Conservation (phyloP, 2,888 invertebrate genomes). For the Fragum whitleyi region DNA sequence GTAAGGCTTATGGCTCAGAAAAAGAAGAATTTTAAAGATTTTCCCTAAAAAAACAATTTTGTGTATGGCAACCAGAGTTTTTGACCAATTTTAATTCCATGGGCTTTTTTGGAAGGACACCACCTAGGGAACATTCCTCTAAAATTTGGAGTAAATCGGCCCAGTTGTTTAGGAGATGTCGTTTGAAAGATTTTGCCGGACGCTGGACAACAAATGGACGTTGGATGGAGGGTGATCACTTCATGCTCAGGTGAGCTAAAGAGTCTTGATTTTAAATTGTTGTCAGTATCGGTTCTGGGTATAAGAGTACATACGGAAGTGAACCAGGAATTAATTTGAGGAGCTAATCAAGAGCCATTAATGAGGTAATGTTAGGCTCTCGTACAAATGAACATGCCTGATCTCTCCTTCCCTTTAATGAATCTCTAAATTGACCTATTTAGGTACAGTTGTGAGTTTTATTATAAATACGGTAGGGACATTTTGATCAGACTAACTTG, state of each 20-base stretch:
- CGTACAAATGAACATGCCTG: not conserved
- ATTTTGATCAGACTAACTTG: too few species aligned
- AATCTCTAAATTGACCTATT: not conserved
- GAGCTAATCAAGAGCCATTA: not conserved
- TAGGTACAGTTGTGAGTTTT: not conserved
- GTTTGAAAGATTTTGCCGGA: not conserved
- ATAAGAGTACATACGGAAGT: not conserved
- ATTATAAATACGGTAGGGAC: too few species aligned
- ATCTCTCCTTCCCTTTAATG: not conserved
- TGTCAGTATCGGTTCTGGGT: too few species aligned
- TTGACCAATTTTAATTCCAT: too few species aligned
- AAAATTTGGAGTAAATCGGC: too few species aligned
- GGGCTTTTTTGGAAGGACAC: too few species aligned
- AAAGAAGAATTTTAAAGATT: too few species aligned
- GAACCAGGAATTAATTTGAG: not conserved
- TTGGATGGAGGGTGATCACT: not conserved
- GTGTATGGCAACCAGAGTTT: too few species aligned
- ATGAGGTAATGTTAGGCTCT: not conserved
- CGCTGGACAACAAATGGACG: not conserved
- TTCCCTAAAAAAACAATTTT: too few species aligned
- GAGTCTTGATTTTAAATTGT: not conserved
- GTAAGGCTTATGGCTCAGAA: too few species aligned
- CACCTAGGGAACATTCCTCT: too few species aligned
- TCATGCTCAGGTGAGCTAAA: not conserved
- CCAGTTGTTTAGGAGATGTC: too few species aligned